Base-by-base conservation (phyloP, 2,797 vertebrate species). In the Betta splendens region DNA sequence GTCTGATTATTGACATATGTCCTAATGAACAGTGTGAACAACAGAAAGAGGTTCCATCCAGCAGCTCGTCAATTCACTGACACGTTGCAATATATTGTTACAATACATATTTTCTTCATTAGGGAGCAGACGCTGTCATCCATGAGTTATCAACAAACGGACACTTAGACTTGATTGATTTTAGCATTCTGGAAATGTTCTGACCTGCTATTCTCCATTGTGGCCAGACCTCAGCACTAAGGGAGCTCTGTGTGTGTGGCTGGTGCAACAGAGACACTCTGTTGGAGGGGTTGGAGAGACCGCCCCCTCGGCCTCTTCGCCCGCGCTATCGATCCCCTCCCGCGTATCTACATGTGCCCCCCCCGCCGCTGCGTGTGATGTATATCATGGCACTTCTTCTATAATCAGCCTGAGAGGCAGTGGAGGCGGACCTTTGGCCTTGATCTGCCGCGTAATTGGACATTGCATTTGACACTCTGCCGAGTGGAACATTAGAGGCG, bases 361-460 rank as follows among this genome's bases (percentile, higher is more conserved):
- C 69, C 69, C 47, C 44, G 52, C 56, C 40, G 69, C 68, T 82
- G 77, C 43, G 35, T 52, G 62, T 56, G 75, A 85, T 84, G 86
- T 77, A 69, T 62, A 71, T 76, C 29, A 28, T 80, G 83, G 46
- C 78, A 81, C 84, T 75, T 85, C 79, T 81, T 79, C 71, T 80
- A 81, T 86, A 89, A 87, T 89, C 88, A 89, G 84, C 70, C 69
- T 29, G 73, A 72, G 83, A 84, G 84, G 80, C 59, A 63, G 81
- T 25, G 72, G 84, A 89, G 89, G 75, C 69, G 86, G 87, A 89
- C 88, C 90, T 91, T 90, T 92, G 85, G 83, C 88, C 85, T 85
- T 86, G 85, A 88, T 92, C 85, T 79, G 81, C 77, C 67, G 79
- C 88, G 81, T 92, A 92, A 93, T 92, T 92, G 91, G 91, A 89